A percentile compares a stretch with the other conserved stretches of the same genome.
These are phyloP conservation scores for Mythimna impura DNA, from an alignment of 2,888 invertebrate species.

Conservation along the genomic window DNA sequence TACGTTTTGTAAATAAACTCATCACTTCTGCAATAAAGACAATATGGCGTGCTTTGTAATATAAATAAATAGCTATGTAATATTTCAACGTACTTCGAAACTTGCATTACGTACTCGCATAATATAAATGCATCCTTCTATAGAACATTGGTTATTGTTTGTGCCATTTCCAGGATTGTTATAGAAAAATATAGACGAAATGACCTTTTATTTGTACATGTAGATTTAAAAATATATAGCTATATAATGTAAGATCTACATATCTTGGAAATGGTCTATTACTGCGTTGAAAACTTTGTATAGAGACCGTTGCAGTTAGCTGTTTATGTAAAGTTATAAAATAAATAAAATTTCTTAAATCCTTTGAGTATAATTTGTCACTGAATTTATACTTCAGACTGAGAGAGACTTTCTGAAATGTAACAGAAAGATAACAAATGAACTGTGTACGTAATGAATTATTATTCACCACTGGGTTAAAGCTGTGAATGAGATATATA, in stretches of 20 bases:
- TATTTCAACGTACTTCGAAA: conserved; percentile 52
- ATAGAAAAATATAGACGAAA: conserved; percentile 32
- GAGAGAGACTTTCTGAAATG: conserved; percentile 41
- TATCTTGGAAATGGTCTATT: conserved; percentile 66
- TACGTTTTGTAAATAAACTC: conserved; percentile 63
- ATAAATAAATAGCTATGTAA: conserved; percentile 73
- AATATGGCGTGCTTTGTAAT: conserved; percentile 87
- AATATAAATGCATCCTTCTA: conserved; percentile 36
- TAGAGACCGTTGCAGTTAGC: conserved; percentile 81
- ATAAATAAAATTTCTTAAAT: conserved; percentile 81
- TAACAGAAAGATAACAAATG: conserved; percentile 50
- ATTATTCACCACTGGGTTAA: conserved; percentile 38
- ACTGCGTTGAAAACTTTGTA: conserved; percentile 63
- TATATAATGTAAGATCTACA: conserved; percentile 37
- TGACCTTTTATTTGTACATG: conserved; percentile 38
- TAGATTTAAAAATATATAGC: conserved; percentile 38
- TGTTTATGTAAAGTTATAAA: conserved; percentile 83
- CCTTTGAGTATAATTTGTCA: conserved; percentile 58
- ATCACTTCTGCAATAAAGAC: conserved; percentile 81
- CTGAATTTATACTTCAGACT: conserved; percentile 27
- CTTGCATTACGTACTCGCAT: conserved; percentile 47
- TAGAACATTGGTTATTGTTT: conserved; percentile 54
- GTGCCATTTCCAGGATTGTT: conserved; percentile 54
- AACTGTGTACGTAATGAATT: conserved; percentile 37
- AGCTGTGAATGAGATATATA: conserved; percentile 27